Evolutionary conservation across 2,797 vertebrate genomes (phyloP), one percentile per base, ranked within the genome.

Genomic region (Anniella stebbinsi): DNA sequence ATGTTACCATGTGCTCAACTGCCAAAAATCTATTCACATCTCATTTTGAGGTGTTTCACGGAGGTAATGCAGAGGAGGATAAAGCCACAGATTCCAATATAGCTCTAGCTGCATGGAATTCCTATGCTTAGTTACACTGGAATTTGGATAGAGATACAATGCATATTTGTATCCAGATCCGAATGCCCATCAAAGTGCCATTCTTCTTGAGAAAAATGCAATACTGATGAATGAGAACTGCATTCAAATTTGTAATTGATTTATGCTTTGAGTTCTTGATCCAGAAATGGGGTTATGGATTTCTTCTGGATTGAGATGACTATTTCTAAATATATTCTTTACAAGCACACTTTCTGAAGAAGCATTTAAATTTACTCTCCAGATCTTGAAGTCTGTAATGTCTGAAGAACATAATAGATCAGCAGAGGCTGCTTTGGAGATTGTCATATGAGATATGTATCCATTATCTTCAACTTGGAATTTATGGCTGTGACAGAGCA

Each of bases 371-470:
- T 82, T 82, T 41, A 89, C 10, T 9, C 38, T 88, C 87, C 38
- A 80, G 57, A 75, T 80, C 12, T 4, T 81, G 48, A 89, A 60
- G 41, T n/a, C 1, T 87, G 11, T 77, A 77, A 1, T 0, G 38
- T 72, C 70, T 69, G 36, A 93, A 45, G 1, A n/a, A 63, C 36
- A 83, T 69, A 54, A 15, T 80, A 3, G 23, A 88, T 85, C 86
- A 78, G 86, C 73, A 78, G 45, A 87, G 73, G 63, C 48, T 88
- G 10, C 2, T 87, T 87, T 91, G n/a, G 81, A 67, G 73, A 87
- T 88, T 88, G 88, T 5, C 54, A 45, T 73, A 84, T 9, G 88
- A 88, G 91, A 92, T 89, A 54, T 13, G 41, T 83, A 86, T 54
- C 21, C 0, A 0, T 87, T 87, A 76, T 86, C 38, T 73, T 87